Evolutionary conservation across 2,888 invertebrate genomes (phyloP), one percentile per base, ranked within the genome.

Genomic region (Bellardia bayeri): DNA sequence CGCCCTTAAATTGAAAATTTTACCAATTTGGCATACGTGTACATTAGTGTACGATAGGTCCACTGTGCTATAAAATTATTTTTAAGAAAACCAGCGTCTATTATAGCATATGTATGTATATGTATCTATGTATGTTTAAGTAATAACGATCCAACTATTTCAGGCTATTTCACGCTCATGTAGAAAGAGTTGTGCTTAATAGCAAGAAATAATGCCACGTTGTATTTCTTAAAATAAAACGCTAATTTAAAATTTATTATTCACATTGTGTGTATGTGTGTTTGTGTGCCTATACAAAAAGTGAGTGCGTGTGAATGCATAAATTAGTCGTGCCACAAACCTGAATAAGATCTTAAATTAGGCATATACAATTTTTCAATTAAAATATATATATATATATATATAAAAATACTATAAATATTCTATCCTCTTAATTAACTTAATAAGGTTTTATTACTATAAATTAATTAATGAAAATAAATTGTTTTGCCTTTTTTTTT

Each of bases 211-310:
- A 23, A 56, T 40, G 45, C 63, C 42, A 63, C 71, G 63, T 42
- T 40, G 16, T 71, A 3, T 56, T 40, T 40, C 42, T 56, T n/a
- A 66, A 66, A 37, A 66, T 7, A 40, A 74, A 82, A 82, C 68
- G 74, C 45, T 82, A 72, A 74, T 82, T 82, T 82, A 3, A 58
- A 66, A 82, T 66, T 82, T 45, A 58, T 72, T 66, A 74, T 82
- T 66, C 72, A 66, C 49, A 45, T 54, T 54, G 56, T 45, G 66
- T 74, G 42, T 74, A 40, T n/a, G 7, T 54, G 56, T 56, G 74
- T 74, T 30, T 82, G 51, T 13, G 7, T 30, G 56, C 72, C 69
- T 49, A 54, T 63, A 72, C 51, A 37, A 66, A 74, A 66, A 66
- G 66, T 74, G 66, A 66, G 54, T 58, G 74, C 72, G 69, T 80